These are phyloP conservation scores for Hoplostethus mediterraneus DNA, from an alignment of 2,797 vertebrate species.

Conservation along the genomic window DNA sequence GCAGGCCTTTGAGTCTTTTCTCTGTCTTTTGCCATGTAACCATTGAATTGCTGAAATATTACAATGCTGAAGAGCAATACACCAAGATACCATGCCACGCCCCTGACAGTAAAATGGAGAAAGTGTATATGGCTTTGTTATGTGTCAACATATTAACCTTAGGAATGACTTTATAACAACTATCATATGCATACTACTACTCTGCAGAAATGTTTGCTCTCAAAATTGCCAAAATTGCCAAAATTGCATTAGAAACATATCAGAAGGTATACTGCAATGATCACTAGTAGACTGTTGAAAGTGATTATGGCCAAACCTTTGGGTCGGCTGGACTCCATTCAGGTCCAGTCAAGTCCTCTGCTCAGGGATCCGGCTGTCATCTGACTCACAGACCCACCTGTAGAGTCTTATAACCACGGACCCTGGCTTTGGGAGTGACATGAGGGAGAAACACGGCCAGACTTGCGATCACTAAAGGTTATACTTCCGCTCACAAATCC, in stretches of 20 bases:
- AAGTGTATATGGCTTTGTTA: background rate
- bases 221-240: background rate
- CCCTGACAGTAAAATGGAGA: background rate
- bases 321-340: conserved; percentile 58
- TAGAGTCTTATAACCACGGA: background rate
- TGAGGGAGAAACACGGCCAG: background rate
- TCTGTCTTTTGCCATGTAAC: background rate
- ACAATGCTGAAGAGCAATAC: background rate
- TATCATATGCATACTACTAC: background rate
- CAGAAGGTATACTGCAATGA: background rate
- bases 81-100: conserved; percentile 19
- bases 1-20: background rate
- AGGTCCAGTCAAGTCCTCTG: conserved; percentile 32
- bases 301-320: conserved; percentile 56
- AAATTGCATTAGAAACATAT: background rate
- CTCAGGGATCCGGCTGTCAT: conserved; percentile 7
- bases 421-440: too few species aligned
- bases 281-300: background rate
- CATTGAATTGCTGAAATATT: background rate
- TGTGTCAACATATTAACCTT: background rate
- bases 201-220: background rate
- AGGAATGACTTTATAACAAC: background rate
- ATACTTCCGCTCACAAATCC: conserved; percentile 16
- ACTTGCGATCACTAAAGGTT: background rate
- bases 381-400: conserved; percentile 32